Conservation (phyloP, 2,113 vertebrate species). For the Speoplatyrhinus poulsoni region DNA sequence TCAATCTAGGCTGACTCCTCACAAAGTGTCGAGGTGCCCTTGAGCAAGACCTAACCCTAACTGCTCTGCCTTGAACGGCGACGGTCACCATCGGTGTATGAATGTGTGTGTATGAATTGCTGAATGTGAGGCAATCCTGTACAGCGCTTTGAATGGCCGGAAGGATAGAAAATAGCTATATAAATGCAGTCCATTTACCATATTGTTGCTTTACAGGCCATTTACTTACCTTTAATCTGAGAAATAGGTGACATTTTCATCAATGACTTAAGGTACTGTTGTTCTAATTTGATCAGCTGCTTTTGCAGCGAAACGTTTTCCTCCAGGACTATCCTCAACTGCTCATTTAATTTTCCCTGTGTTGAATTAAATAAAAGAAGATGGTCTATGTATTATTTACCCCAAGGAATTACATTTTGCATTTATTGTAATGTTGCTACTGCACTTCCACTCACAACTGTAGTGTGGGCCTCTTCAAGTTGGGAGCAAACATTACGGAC, state of each 20-base stretch:
- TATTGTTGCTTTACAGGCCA: too few species aligned
- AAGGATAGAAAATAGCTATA: too few species aligned
- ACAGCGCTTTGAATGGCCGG: too few species aligned
- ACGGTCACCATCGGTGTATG: too few species aligned
- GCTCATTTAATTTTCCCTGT: slow-evolving; percentile 74
- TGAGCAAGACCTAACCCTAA: background rate
- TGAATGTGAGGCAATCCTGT: too few species aligned
- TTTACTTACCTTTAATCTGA: slow-evolving; percentile 58
- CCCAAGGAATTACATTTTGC: background rate
- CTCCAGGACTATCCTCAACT: slow-evolving; percentile 74
- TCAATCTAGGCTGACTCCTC: too few species aligned
- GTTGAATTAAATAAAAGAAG: slow-evolving; percentile 6
- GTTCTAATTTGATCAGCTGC: slow-evolving; percentile 73
- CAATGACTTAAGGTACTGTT: slow-evolving; percentile 61
- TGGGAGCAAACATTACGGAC: slow-evolving; percentile 56
- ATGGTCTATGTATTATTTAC: background rate
- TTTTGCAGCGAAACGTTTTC: slow-evolving; percentile 80
- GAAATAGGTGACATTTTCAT: slow-evolving; percentile 44
- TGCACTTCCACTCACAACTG: slow-evolving; percentile 67
- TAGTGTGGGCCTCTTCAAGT: slow-evolving; percentile 59
- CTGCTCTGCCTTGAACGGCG: too few species aligned
- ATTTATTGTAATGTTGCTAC: background rate
- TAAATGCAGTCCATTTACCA: too few species aligned
- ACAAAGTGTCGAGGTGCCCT: too few species aligned
- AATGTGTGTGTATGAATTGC: too few species aligned